phyloP scores from a whole-genome alignment of 2,888 invertebrate species.

The Nomada flava region DNA sequence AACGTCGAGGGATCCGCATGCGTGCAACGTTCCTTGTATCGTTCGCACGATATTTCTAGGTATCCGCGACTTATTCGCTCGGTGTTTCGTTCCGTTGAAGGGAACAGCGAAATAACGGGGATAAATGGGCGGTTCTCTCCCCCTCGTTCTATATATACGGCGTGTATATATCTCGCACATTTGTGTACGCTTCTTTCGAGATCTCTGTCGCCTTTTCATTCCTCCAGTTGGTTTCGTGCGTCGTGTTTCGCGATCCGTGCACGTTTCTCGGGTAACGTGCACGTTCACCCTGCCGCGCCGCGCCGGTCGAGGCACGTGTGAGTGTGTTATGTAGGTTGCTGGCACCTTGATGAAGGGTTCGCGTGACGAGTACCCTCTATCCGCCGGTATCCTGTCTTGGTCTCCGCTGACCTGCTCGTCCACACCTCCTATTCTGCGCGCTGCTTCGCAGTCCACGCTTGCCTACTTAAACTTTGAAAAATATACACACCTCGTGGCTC shows the following conservation, averaged over 20 bases:
- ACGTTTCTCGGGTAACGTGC: conserved; percentile 67
- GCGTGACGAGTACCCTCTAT: conserved; percentile 82
- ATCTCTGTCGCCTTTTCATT: conserved; percentile 56
- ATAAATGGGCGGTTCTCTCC: conserved; percentile 20
- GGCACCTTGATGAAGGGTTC: conserved; percentile 83
- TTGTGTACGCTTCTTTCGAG: neutral
- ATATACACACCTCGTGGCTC: conserved; percentile 44
- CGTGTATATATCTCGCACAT: too few species aligned
- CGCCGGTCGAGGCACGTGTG: conserved; percentile 72
- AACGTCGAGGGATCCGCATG: too few species aligned
- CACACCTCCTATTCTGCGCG: conserved; percentile 81
- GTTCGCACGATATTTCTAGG: neutral
- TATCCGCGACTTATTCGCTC: neutral
- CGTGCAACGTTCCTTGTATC: neutral
- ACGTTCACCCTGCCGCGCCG: conserved; percentile 63
- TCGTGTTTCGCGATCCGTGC: conserved; percentile 59
- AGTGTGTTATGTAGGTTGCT: conserved; percentile 80
- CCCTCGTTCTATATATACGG: neutral
- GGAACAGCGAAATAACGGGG: conserved; percentile 15
- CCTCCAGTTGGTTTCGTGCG: conserved; percentile 49
- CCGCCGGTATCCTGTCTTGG: conserved; percentile 80
- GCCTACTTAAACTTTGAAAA: conserved; percentile 67
- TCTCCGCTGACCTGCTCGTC: conserved; percentile 80
- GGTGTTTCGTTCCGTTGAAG: conserved; percentile 30
- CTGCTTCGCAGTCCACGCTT: conserved; percentile 54